These are phyloP conservation scores for Anguilla marmorata DNA, from an alignment of 2,797 vertebrate genomes.

Conservation along the genomic window DNA sequence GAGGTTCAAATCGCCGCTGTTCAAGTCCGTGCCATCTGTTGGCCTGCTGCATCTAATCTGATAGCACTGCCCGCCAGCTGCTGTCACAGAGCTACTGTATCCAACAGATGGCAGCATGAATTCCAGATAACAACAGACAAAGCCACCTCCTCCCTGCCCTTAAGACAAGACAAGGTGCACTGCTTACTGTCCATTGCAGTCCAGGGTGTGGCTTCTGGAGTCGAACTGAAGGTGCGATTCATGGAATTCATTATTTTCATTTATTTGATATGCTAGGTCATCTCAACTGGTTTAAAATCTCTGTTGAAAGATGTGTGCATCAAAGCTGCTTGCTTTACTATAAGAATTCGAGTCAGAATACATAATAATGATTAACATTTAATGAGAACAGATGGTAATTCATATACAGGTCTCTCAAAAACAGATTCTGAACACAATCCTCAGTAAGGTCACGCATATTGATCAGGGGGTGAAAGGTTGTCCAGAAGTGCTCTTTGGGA, in stretches of 20 bases:
- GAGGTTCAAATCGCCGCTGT: constrained; percentile 1
- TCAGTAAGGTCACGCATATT: not conserved
- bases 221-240: not conserved
- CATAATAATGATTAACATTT: not conserved
- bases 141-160: not conserved
- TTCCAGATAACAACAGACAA: not conserved
- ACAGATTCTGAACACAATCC: not conserved
- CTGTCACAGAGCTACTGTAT: not conserved
- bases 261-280: too few species aligned
- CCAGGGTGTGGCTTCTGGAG: not conserved
- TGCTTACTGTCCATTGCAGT: not conserved
- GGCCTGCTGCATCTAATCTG: not conserved
- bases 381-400: not conserved
- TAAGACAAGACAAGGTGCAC: not conserved
- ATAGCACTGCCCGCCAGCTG: constrained; percentile 15
- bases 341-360: not conserved
- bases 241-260: not conserved
- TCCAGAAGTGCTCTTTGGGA: not conserved
- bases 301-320: not conserved
- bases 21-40: constrained; percentile 21
- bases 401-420: not conserved
- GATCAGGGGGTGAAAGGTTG: too few species aligned
- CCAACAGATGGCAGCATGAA: constrained; percentile 20
- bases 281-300: not conserved
- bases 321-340: not conserved